Percentiles rank a stretch among this genome's conserved stretches.
phyloP scores from a whole-genome alignment of 2,888 invertebrate genomes.

The Cordylochernes scorpioides region DNA sequence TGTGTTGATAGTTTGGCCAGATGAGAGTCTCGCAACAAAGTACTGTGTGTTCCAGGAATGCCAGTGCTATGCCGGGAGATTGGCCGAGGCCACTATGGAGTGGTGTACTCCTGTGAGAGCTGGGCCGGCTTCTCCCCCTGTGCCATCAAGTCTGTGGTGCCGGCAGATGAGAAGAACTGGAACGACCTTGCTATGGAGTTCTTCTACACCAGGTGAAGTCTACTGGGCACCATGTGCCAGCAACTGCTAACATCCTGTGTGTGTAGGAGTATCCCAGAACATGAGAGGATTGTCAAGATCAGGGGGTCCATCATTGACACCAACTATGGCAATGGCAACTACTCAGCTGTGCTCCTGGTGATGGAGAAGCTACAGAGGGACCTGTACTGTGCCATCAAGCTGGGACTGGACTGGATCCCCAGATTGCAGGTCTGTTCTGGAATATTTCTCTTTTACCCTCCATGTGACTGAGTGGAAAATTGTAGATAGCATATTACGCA shows the following conservation, averaged over 20 bases:
- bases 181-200: conserved; percentile 71
- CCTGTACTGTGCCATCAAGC: conserved; percentile 44
- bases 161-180: conserved; percentile 65
- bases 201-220: conserved; percentile 45
- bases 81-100: conserved; percentile 59
- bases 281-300: conserved; percentile 35
- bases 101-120: conserved; percentile 49
- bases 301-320: conserved; percentile 52
- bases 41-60: conserved; percentile 19
- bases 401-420: conserved; percentile 34
- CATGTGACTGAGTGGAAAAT: too few relatives aligned
- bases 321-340: conserved; percentile 35
- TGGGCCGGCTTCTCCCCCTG: conserved; percentile 47
- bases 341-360: conserved; percentile 48
- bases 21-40: too few relatives aligned
- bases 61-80: conserved; percentile 28
- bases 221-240: neutral
- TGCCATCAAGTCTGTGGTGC: conserved; percentile 62
- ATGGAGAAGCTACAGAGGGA: conserved; percentile 44
- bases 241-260: too few relatives aligned
- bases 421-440: conserved; percentile 26
- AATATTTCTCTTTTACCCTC: too few relatives aligned
- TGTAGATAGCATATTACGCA: neutral
- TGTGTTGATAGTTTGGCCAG: too few relatives aligned
- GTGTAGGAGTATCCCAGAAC: conserved; percentile 45